Conservation (phyloP, 2,113 vertebrate species). For the Myrmecophaga tridactyla region DNA sequence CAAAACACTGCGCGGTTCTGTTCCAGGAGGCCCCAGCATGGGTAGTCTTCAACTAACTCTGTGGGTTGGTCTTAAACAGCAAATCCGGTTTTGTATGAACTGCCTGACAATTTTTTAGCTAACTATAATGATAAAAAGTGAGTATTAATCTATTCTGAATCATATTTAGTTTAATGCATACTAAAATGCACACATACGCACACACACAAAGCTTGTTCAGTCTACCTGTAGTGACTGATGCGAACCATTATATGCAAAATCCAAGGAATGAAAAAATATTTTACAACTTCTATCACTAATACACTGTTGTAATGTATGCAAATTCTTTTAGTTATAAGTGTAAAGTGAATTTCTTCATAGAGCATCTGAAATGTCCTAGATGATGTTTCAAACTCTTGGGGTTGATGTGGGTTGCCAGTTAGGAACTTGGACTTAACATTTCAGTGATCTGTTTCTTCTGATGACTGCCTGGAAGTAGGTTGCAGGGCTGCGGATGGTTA, state of each 20-base stretch:
- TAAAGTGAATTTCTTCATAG: slow-evolving; percentile 79
- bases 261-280: slow-evolving; percentile 90
- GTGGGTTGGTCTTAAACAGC: slow-evolving; percentile 88
- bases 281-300: slow-evolving; percentile 90
- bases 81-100: slow-evolving; percentile 91
- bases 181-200: slow-evolving; percentile 75
- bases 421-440: slow-evolving; percentile 65
- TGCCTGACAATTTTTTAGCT: slow-evolving; percentile 96
- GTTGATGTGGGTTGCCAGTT: slow-evolving; percentile 80
- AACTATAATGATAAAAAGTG: slow-evolving; percentile 92
- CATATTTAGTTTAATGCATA: slow-evolving; percentile 96
- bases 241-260: too few species aligned
- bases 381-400: slow-evolving; percentile 78
- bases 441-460: slow-evolving; percentile 73
- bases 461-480: slow-evolving; percentile 59
- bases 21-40: slow-evolving; percentile 86
- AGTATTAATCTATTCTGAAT: slow-evolving; percentile 91
- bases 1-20: slow-evolving; percentile 88
- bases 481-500: background rate
- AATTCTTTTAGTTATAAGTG: slow-evolving; percentile 80
- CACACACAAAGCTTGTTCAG: slow-evolving; percentile 92
- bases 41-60: slow-evolving; percentile 91
- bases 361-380: slow-evolving; percentile 69
- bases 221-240: slow-evolving; percentile 96
- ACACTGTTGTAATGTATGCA: slow-evolving; percentile 89